A percentile compares a stretch with the other conserved stretches of the same genome.
Evolutionary conservation across 2,797 vertebrate genomes (phyloP).

Genomic region (Australoheros facetus): DNA sequence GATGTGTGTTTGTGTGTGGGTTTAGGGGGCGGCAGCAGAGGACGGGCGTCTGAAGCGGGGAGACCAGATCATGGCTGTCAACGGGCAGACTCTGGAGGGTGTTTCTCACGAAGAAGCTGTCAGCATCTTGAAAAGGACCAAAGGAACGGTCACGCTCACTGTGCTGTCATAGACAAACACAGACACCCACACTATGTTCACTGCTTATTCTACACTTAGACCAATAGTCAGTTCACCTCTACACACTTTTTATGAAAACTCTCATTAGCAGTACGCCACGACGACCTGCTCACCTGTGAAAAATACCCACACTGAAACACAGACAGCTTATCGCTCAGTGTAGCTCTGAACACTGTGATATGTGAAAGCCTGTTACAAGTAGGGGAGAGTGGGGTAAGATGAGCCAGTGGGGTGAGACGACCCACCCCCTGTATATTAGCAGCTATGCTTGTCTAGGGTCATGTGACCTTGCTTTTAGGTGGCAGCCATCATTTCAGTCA

Average conservation of each 20-base stretch:
- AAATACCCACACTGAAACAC: constrained; percentile 41
- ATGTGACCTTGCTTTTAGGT: no score
- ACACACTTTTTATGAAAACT: not conserved
- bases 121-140: constrained; percentile 94
- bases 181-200: not conserved
- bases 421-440: no score
- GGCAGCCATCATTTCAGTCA: no score
- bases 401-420: no score
- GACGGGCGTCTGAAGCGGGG: constrained; percentile 95
- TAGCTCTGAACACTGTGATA: constrained; percentile 68
- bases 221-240: not conserved
- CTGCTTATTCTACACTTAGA: not conserved
- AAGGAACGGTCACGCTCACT: constrained; percentile 92
- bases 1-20: not conserved
- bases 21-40: constrained; percentile 94
- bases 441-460: no score
- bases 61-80: constrained; percentile 97
- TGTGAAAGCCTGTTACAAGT: constrained; percentile 7
- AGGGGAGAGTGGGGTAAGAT: not conserved
- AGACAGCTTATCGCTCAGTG: constrained; percentile 5
- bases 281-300: constrained; percentile 2
- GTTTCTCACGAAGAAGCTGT: constrained; percentile 97
- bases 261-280: not conserved
- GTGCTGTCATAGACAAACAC: constrained; percentile 86
- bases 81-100: constrained; percentile 92